Evolutionary conservation across 2,113 vertebrate genomes (phyloP).

Genomic region (Epinephelus fuscoguttatus): DNA sequence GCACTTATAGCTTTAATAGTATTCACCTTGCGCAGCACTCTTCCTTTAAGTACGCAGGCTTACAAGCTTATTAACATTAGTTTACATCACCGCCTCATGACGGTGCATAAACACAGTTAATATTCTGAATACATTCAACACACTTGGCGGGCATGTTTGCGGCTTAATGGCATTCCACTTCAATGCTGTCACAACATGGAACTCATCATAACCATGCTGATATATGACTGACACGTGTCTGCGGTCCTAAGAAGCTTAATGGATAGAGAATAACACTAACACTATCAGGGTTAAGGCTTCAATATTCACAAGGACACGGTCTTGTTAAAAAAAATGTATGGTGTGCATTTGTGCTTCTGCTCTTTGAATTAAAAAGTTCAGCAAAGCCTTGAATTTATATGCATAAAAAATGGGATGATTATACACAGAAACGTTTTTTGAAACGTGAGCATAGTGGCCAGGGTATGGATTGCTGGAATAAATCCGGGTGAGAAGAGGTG

Average conservation of each 20-base stretch:
- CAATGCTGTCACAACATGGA: not conserved
- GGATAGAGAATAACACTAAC: not conserved
- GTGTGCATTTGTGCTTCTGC: not conserved
- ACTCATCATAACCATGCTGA: not conserved
- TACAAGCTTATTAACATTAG: slow-evolving; percentile 24
- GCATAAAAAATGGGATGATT: not conserved
- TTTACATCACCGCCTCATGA: slow-evolving; percentile 11
- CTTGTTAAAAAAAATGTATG: not conserved
- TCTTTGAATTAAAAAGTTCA: not conserved
- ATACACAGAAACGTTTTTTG: not conserved
- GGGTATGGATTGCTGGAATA: not conserved
- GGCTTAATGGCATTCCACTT: not conserved
- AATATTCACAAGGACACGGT: not conserved
- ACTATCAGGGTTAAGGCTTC: not conserved
- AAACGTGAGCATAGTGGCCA: not conserved
- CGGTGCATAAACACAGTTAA: not conserved
- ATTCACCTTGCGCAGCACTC: slow-evolving; percentile 17
- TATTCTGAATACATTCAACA: not conserved
- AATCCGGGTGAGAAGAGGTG: not conserved
- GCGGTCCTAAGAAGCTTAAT: slow-evolving; percentile 4
- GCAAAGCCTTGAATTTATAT: not conserved
- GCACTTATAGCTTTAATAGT: slow-evolving; percentile 26
- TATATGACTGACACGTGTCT: not conserved
- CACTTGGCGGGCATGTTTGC: not conserved
- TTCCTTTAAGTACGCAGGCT: slow-evolving; percentile 12